Conservation (phyloP, 2,888 invertebrate genomes). For the Chydorus sphaericus region DNA sequence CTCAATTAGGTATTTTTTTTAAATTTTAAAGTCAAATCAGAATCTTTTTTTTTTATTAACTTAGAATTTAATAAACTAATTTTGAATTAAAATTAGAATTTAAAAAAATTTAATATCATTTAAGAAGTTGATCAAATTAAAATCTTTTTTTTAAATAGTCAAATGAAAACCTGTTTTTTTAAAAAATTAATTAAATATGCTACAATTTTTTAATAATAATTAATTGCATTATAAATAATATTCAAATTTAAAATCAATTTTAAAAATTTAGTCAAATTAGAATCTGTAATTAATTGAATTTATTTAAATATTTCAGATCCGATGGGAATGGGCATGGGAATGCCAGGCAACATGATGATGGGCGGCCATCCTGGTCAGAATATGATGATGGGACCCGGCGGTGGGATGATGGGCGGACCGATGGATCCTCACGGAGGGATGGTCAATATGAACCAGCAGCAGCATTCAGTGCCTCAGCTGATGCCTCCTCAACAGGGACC, state of each 20-base stretch:
- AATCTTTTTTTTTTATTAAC: not conserved
- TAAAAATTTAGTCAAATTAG: not conserved
- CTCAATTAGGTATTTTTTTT: too few relatives aligned
- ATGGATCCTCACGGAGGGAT: slow-evolving; percentile 12
- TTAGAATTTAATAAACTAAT: not conserved
- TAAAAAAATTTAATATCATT: too few relatives aligned
- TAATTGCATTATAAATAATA: not conserved
- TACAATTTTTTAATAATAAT: not conserved
- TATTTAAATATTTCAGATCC: slow-evolving; percentile 1
- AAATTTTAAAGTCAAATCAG: not conserved
- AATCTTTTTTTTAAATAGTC: too few relatives aligned
- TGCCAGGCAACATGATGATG: slow-evolving; percentile 5
- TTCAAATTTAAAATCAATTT: not conserved
- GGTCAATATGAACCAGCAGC: slow-evolving; percentile 8
- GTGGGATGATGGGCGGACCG: slow-evolving; percentile 17
- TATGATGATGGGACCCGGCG: slow-evolving; percentile 15
- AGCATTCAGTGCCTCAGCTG: slow-evolving; percentile 16
- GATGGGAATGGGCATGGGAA: slow-evolving; percentile 15
- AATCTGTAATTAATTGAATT: not conserved
- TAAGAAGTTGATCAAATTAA: too few relatives aligned
- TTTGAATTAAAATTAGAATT: too few relatives aligned
- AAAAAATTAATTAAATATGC: too few relatives aligned
- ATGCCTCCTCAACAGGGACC: slow-evolving; percentile 19
- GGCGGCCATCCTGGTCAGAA: slow-evolving; percentile 16
- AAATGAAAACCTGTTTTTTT: too few relatives aligned